Conservation (phyloP, 1,140 invertebrate genomes). For the Euwallacea similis region DNA sequence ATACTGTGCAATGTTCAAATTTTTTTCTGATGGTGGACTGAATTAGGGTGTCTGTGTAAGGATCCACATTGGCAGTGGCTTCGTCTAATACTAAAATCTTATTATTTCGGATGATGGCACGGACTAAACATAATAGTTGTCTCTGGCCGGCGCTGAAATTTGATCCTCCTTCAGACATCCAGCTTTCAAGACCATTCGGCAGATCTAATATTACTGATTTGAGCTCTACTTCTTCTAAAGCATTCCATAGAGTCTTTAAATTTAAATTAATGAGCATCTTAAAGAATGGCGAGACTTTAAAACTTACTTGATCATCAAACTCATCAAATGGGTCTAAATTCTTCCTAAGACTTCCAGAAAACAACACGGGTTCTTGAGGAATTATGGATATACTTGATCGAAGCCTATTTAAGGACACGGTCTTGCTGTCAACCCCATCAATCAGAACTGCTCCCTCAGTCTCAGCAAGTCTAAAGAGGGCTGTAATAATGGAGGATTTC, state of each 20-base stretch:
- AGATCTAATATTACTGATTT: conserved; percentile 58
- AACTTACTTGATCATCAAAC: conserved; percentile 66
- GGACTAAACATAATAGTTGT: conserved; percentile 60
- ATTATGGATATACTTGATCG: conserved; percentile 70
- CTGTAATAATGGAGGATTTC: conserved; percentile 75
- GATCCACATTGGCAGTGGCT: conserved; percentile 64
- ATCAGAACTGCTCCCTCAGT: conserved; percentile 67
- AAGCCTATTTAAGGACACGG: conserved; percentile 60
- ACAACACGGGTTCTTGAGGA: conserved; percentile 71
- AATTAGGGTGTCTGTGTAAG: conserved; percentile 64
- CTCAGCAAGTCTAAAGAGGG: conserved; percentile 70
- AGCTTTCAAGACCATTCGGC: conserved; percentile 50
- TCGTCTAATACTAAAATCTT: conserved; percentile 72
- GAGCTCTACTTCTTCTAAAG: conserved; percentile 76
- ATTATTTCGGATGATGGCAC: conserved; percentile 65
- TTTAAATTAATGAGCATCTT: background rate
- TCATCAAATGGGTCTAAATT: conserved; percentile 63
- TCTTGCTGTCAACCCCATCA: conserved; percentile 59
- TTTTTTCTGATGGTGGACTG: conserved; percentile 63
- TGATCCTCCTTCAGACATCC: conserved; percentile 64
- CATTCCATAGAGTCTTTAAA: conserved; percentile 69
- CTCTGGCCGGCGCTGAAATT: conserved; percentile 61
- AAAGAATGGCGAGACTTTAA: background rate
- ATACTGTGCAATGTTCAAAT: conserved; percentile 67
- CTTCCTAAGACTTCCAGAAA: conserved; percentile 66